phyloP scores from a whole-genome alignment of 2,113 vertebrate species.

The Salvelinus sp. region DNA sequence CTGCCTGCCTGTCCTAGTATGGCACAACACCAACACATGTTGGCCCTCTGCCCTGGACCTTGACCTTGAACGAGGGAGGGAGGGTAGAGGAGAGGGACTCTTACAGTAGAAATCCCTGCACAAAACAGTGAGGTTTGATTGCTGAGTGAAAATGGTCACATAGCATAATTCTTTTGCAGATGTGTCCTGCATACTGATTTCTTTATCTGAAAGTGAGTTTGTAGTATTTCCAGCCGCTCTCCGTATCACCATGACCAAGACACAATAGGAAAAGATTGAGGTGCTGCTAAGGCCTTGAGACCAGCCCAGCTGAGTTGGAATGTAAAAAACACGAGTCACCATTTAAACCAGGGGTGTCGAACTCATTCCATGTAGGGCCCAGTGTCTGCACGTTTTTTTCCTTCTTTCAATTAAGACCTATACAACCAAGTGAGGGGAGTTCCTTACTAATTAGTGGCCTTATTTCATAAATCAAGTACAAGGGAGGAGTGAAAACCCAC shows the following conservation, averaged over 20 bases:
- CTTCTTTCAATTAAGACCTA: no score
- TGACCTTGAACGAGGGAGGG: neutral
- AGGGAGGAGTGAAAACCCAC: no score
- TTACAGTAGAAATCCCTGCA: no score
- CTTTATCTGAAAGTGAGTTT: constrained; percentile 33
- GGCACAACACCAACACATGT: neutral
- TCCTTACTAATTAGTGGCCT: no score
- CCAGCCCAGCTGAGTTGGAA: constrained; percentile 3
- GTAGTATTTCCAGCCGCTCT: constrained; percentile 11
- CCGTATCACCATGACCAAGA: constrained; percentile 26
- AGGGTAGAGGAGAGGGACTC: no score
- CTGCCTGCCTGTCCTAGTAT: neutral
- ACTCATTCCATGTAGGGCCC: no score
- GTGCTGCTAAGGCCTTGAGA: constrained; percentile 15
- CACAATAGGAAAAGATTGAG: constrained; percentile 34
- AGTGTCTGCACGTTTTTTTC: no score
- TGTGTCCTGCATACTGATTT: constrained; percentile 16
- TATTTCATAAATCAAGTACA: no score
- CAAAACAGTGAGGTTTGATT: no score
- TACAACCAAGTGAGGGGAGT: no score
- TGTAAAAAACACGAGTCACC: neutral
- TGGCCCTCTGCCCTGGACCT: neutral
- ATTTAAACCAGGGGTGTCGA: neutral
- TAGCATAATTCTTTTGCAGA: neutral
- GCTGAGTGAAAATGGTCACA: constrained; percentile 24